Conservation (phyloP, 1,140 invertebrate genomes). For the Antheraea mylitta region DNA sequence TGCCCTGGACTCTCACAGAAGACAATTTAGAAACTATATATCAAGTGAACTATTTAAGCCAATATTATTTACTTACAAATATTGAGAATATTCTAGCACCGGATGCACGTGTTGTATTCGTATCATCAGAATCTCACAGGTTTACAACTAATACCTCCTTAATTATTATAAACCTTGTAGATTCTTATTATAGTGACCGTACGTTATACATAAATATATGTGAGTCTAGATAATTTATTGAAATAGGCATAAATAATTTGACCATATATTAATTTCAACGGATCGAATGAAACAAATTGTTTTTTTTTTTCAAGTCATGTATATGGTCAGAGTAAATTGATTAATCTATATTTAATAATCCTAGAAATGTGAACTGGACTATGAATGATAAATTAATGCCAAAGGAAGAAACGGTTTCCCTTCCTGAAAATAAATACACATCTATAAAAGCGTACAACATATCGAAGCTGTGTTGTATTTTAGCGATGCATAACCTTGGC, state of each 20-base stretch:
- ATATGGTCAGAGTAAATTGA: neutral
- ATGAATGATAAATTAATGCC: conserved; percentile 59
- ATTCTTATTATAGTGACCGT: too few species aligned
- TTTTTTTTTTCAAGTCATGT: too few species aligned
- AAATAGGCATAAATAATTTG: too few species aligned
- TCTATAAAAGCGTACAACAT: conserved; percentile 93
- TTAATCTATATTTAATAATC: conserved; percentile 13
- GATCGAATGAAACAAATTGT: too few species aligned
- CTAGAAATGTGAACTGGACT: conserved; percentile 84
- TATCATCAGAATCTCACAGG: conserved; percentile 96
- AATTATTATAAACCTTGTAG: neutral
- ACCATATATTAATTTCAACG: too few species aligned
- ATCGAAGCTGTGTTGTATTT: conserved; percentile 93
- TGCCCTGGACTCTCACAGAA: conserved; percentile 87
- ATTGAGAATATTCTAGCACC: conserved; percentile 84
- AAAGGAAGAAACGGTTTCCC: conserved; percentile 79
- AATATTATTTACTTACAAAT: conserved; percentile 91
- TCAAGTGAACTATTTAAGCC: conserved; percentile 90
- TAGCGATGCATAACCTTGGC: conserved; percentile 84
- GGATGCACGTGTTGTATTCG: conserved; percentile 88
- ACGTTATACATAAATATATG: too few species aligned
- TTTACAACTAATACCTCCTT: conserved; percentile 47
- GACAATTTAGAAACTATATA: conserved; percentile 94
- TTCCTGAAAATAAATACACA: conserved; percentile 82
- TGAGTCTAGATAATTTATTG: too few species aligned